Evolutionary conservation across 2,113 vertebrate genomes (phyloP).

Genomic region (Hepsetus odoe): DNA sequence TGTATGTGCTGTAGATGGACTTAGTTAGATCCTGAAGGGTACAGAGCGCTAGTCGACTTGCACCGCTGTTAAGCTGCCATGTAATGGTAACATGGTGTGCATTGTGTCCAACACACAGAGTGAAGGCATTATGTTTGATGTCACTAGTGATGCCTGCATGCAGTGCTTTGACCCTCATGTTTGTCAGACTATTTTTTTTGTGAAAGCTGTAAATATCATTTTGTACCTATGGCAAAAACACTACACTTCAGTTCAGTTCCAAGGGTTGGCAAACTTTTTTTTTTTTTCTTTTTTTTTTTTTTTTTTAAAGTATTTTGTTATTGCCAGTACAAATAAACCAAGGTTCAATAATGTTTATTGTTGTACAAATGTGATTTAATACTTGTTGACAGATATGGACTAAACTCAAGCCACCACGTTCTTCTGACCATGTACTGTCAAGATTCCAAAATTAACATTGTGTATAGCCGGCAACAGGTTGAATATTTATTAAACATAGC

Average conservation of each 20-base stretch:
- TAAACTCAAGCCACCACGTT: background rate
- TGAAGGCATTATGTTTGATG: constrained; percentile 42
- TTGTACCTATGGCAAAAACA: constrained; percentile 44
- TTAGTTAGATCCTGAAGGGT: constrained; percentile 38
- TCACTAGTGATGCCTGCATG: constrained; percentile 44
- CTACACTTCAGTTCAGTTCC: constrained; percentile 46
- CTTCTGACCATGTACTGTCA: background rate
- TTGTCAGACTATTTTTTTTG: constrained; percentile 33
- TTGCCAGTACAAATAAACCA: constrained; percentile 57
- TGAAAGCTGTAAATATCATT: constrained; percentile 49
- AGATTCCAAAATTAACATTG: background rate
- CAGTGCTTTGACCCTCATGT: constrained; percentile 38
- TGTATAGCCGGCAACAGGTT: background rate
- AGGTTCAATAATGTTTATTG: constrained; percentile 11
- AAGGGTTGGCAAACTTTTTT: constrained; percentile 32
- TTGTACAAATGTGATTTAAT: background rate
- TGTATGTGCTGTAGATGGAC: constrained; percentile 40
- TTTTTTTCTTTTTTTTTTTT: constrained; percentile 17
- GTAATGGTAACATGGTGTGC: constrained; percentile 39
- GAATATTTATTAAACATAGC: constrained; percentile 23
- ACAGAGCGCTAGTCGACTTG: constrained; percentile 22
- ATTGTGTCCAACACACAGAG: constrained; percentile 15
- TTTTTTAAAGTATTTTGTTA: constrained; percentile 47
- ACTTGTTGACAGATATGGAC: background rate
- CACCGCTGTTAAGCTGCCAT: constrained; percentile 42